Percentiles rank a stretch among this genome's conserved stretches.
Evolutionary conservation across 2,113 vertebrate genomes (phyloP).

Genomic region (Saimiri boliviensis): DNA sequence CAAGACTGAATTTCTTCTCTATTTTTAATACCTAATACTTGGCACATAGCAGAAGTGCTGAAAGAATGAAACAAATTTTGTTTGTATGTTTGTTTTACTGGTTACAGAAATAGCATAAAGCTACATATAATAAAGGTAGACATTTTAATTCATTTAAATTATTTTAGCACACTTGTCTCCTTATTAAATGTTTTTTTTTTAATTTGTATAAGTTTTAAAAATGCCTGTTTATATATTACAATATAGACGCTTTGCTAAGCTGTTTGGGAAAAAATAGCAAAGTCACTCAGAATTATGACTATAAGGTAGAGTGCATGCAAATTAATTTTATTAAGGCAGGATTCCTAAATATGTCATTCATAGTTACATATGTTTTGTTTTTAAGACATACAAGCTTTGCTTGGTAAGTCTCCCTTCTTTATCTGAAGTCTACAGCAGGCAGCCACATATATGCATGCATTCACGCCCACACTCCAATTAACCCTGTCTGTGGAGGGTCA

Average conservation of each 20-base stretch:
- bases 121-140: not conserved
- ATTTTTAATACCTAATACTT: not conserved
- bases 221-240: slow-evolving; percentile 1
- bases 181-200: slow-evolving; percentile 11
- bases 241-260: slow-evolving; percentile 27
- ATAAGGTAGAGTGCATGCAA: slow-evolving; percentile 19
- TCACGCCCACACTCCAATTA: slow-evolving; percentile 66
- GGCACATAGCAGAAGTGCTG: not conserved
- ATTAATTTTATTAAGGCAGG: slow-evolving; percentile 33
- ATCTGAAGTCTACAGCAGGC: slow-evolving; percentile 70
- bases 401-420: slow-evolving; percentile 52
- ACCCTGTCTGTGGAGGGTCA: slow-evolving; percentile 76
- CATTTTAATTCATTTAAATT: slow-evolving; percentile 2
- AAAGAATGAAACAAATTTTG: not conserved
- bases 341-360: slow-evolving; percentile 48
- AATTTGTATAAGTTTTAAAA: not conserved
- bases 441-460: not conserved
- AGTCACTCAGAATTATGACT: slow-evolving; percentile 11
- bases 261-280: not conserved
- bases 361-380: slow-evolving; percentile 66
- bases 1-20: not conserved
- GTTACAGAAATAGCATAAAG: slow-evolving; percentile 1
- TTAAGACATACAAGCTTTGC: slow-evolving; percentile 60
- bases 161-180: not conserved
- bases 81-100: not conserved